Evolutionary conservation across 2,113 vertebrate species (phyloP).

Genomic region (Anser brachyrhynchus): DNA sequence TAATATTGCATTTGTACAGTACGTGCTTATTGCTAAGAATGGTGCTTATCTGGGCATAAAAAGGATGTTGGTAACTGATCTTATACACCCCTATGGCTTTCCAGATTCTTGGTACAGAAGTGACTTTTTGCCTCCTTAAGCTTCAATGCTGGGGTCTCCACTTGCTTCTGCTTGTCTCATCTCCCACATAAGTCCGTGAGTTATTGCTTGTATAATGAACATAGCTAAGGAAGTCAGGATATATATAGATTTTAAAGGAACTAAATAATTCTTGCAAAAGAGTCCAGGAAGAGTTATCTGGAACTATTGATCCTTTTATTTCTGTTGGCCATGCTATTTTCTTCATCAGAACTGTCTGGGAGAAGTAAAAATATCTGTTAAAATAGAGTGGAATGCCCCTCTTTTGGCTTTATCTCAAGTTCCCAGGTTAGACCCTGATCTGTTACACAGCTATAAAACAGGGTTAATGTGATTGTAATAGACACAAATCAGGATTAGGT

Average conservation of each 20-base stretch:
- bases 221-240: neutral
- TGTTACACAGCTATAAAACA: neutral
- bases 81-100: neutral
- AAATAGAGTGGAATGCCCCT: neutral
- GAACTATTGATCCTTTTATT: neutral
- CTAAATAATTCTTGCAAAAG: neutral
- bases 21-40: neutral
- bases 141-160: neutral
- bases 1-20: constrained; percentile 26
- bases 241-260: neutral
- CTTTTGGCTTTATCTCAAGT: neutral
- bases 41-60: constrained; percentile 17
- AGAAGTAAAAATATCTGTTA: neutral
- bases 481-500: neutral
- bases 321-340: neutral
- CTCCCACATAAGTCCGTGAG: neutral
- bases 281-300: neutral
- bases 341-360: neutral
- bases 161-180: neutral
- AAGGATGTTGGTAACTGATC: neutral
- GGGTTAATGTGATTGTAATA: neutral
- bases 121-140: neutral
- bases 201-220: neutral
- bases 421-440: neutral
- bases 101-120: neutral